These are phyloP conservation scores for Equus przewalskii DNA, from an alignment of 2,113 vertebrate species.

Conservation along the genomic window DNA sequence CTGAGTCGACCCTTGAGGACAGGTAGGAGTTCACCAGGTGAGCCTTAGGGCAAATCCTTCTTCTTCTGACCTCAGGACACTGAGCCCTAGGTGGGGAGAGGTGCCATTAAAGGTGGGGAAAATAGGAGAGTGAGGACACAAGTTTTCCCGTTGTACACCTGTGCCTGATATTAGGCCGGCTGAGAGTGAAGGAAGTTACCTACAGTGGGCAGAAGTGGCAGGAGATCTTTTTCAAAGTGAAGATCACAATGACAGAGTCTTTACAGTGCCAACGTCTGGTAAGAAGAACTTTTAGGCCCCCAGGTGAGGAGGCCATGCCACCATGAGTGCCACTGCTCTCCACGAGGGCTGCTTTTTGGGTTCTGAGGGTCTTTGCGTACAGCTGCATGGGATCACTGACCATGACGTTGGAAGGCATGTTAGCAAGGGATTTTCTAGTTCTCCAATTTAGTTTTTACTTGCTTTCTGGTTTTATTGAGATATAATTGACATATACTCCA, in stretches of 20 bases:
- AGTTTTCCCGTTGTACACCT: background rate
- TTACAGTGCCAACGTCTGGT: background rate
- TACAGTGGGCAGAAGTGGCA: background rate
- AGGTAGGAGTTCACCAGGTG: background rate
- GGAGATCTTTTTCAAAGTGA: background rate
- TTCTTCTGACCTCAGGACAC: background rate
- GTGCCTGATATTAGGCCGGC: background rate
- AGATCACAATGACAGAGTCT: background rate
- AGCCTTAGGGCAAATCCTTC: background rate
- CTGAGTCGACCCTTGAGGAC: background rate
- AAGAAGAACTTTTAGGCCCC: background rate
- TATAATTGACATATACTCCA: background rate
- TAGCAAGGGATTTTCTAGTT: background rate
- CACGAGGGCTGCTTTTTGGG: background rate
- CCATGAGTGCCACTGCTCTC: background rate
- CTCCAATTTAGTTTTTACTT: background rate
- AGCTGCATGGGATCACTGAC: background rate
- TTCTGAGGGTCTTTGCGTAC: background rate
- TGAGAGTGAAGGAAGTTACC: background rate
- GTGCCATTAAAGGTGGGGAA: background rate
- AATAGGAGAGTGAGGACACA: background rate
- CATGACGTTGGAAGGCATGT: background rate
- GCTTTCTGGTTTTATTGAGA: background rate
- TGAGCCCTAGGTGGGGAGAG: background rate
- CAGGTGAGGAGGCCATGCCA: background rate